Evolutionary conservation across 2,888 invertebrate species (phyloP).

Genomic region (Cerastis leucographa): DNA sequence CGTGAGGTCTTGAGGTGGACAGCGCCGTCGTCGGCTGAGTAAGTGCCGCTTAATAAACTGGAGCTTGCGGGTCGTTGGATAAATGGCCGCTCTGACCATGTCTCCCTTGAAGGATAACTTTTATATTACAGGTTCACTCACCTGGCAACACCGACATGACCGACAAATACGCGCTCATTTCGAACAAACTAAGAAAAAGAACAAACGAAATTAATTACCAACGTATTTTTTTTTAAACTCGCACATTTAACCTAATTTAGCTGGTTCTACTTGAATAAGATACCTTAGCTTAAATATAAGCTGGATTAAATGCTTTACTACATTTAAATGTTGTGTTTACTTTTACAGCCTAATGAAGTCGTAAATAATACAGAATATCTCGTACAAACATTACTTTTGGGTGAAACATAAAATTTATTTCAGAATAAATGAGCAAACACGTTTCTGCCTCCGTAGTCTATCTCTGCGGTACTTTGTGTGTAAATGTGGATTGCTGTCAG

Average conservation of each 20-base stretch:
- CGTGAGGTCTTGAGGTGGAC: conserved; percentile 43
- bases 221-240: conserved; percentile 40
- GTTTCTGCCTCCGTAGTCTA: conserved; percentile 33
- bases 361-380: conserved; percentile 39
- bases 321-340: conserved; percentile 14
- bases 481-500: conserved; percentile 48
- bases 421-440: conserved; percentile 41
- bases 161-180: conserved; percentile 31
- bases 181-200: conserved; percentile 37
- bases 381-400: conserved; percentile 21
- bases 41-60: conserved; percentile 68
- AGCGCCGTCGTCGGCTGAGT: conserved; percentile 57
- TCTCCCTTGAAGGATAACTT: conserved; percentile 63
- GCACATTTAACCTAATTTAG: conserved; percentile 37
- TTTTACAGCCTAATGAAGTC: conserved; percentile 35
- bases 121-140: conserved; percentile 67
- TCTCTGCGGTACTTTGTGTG: conserved; percentile 45
- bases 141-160: conserved; percentile 32
- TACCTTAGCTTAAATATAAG: conserved; percentile 22
- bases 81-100: conserved; percentile 55
- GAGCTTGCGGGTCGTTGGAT: conserved; percentile 40
- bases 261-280: conserved; percentile 27
- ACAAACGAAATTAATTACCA: conserved; percentile 47
- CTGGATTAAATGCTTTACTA: conserved; percentile 15
- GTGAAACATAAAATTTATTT: conserved; percentile 32